Percentiles rank a stretch among this genome's conserved stretches.
Conservation (phyloP, 2,888 invertebrate genomes). For the Tridacna crocea region DNA sequence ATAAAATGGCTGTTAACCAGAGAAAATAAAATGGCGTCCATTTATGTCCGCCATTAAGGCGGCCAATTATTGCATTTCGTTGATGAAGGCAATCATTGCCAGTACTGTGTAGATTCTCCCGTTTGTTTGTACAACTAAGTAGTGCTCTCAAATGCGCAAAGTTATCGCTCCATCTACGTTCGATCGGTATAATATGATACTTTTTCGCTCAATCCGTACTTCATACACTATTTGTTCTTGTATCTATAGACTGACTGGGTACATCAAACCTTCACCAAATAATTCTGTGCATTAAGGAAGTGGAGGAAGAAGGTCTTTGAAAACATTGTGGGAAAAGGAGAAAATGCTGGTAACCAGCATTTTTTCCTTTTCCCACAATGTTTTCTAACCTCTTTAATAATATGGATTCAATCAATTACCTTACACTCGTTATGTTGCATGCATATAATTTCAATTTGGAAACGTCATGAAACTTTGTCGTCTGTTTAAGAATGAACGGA, state of each 20-base stretch:
- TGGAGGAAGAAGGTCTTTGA: not conserved
- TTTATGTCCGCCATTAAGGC: slow-evolving; percentile 8
- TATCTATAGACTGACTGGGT: too few species aligned
- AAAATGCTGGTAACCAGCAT: not conserved
- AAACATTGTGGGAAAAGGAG: not conserved
- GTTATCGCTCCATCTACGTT: slow-evolving; percentile 24
- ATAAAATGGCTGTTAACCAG: slow-evolving; percentile 9
- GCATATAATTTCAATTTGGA: not conserved
- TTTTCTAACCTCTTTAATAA: not conserved
- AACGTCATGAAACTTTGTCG: not conserved
- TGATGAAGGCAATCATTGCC: slow-evolving; percentile 24
- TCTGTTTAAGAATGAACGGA: not conserved
- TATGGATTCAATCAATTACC: too few species aligned
- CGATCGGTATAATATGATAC: not conserved
- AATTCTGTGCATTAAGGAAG: too few species aligned
- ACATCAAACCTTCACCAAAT: too few species aligned
- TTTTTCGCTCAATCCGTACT: not conserved
- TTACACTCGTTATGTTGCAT: too few species aligned
- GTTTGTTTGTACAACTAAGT: slow-evolving; percentile 46
- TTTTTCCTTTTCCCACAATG: not conserved
- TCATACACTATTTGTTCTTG: too few species aligned
- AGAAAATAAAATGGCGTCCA: slow-evolving; percentile 16
- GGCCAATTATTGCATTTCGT: slow-evolving; percentile 4
- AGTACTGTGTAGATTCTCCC: not conserved
- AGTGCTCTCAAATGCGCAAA: slow-evolving; percentile 30